Evolutionary conservation across 2,888 invertebrate genomes (phyloP).

Genomic region (Ganaspis brasiliensis): DNA sequence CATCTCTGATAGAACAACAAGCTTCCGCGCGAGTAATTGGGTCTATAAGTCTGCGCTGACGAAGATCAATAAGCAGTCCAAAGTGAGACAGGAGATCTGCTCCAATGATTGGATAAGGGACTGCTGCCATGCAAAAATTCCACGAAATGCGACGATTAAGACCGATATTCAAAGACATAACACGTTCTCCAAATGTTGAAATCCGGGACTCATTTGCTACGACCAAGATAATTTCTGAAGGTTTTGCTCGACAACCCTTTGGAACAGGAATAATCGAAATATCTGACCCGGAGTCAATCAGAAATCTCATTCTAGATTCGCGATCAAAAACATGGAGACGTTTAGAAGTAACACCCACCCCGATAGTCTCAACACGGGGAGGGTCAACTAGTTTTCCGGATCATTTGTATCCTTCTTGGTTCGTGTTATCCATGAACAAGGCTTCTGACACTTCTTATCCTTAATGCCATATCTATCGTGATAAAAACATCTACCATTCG

Average conservation of each 20-base stretch:
- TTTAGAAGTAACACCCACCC: not conserved
- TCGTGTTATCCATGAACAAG: not conserved
- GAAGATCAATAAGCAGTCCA: not conserved
- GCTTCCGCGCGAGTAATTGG: not conserved
- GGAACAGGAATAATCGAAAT: not conserved
- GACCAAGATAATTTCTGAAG: not conserved
- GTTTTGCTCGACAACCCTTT: not conserved
- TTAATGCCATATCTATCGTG: not conserved
- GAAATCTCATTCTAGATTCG: not conserved
- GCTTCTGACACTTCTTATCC: not conserved
- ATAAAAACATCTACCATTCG: not conserved
- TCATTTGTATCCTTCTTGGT: not conserved
- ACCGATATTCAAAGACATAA: not conserved
- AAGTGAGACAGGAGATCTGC: not conserved
- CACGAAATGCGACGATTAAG: not conserved
- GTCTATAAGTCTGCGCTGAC: not conserved
- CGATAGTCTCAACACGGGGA: not conserved
- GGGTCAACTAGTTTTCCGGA: not conserved
- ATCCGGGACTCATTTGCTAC: not conserved
- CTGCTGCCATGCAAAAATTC: slow-evolving; percentile 17
- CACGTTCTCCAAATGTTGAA: slow-evolving; percentile 6
- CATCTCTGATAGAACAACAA: not conserved
- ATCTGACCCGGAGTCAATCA: slow-evolving; percentile 20
- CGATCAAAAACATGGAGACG: slow-evolving; percentile 5
- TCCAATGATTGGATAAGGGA: not conserved